Base-by-base conservation (phyloP, 92 coral and sea anemone species). In the Epizoanthus rinbou region DNA sequence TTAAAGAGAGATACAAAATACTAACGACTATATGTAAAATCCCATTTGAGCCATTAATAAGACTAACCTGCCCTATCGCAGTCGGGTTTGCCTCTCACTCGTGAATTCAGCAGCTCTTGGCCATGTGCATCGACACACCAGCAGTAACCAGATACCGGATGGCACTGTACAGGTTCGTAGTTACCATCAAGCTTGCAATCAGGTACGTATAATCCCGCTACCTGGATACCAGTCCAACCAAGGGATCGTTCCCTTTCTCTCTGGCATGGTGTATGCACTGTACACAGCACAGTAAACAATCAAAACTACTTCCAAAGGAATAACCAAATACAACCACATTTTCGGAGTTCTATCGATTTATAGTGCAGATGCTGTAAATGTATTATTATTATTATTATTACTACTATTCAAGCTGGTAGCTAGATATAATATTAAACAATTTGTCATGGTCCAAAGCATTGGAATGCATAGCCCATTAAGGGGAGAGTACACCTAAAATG, bases 111-210 rank as follows among this genome's bases (percentile, higher is more conserved):
- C 57, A 86, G 78, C 57, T 81, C 92, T 57, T 81, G 90, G 19
- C 98, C 98, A 76, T 85, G 86, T 4, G 79, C 88, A 74, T 91
- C 94, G 52, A 87, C 94, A 74, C 98, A 93, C 98, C 98, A 93
- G 57, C 98, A 93, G 63, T 57, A 81, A 4, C 95, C 92, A 22
- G 82, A 78, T 21, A 43, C 23, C 18, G 82, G 82, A 33, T 78
- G 82, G 56, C 98, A 93, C 84, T 93, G 98, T 13, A 89, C 86
- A 8, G 59, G 79, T 58, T 93, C 98, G 67, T 91, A 93, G 56
- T 88, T 80, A 33, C 98, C 98, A 35, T 91, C 93, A 4, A 84
- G 87, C 54, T 86, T 88, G 82, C 98, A 93, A 81, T 93, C 98
- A 6, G 98, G 98, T 5, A 85, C 85, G 56, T 91, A 93, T 31